Evolutionary conservation across 2,888 invertebrate species (phyloP), one percentile per base, ranked within the genome.

Genomic region (Oligia latruncula): DNA sequence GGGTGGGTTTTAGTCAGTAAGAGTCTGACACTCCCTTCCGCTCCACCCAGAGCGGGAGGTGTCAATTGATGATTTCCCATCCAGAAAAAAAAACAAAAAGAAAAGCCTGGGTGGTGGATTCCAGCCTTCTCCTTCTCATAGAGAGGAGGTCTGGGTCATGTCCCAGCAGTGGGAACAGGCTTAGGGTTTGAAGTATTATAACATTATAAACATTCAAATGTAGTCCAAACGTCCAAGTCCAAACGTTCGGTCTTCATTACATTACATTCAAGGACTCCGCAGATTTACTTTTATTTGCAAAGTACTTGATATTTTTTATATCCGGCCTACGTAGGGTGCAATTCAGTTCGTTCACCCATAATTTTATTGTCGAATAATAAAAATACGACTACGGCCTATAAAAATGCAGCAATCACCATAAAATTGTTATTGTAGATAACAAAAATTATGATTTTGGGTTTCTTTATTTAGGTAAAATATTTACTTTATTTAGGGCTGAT

Each of bases 341-440:
- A 82, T 88, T 81, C 77, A 74, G 89, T 84, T 89, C 80, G 66
- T 80, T 88, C 87, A 71, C 82, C 82, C 84, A 78, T 87, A 80
- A 88, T 86, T 89, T 89, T 89, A 89, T 80, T 81, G 82, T 74
- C 72, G 72, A 80, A 89, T 89, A 87, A 87, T 87, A 87, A 87
- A 89, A 89, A 88, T 86, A 86, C 77, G 81, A 74, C 75, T 79
- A 58, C 4, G 83, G 65, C 68, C 79, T 83, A 84, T 89, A 88
- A 89, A 88, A 85, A 86, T 86, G 77, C 87, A 84, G 74, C 88
- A 87, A 88, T 87, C 88, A 89, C 35, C 80, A 84, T 89, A 86
- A 89, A 89, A 78, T 75, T 87, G 78, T 83, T 88, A 80, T 88
- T 84, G 73, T 80, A 74, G 79, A 78, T 89, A 82, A 89, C 76